phyloP scores from a whole-genome alignment of 2,888 invertebrate species.

The Ptycholaimellus sp. region DNA sequence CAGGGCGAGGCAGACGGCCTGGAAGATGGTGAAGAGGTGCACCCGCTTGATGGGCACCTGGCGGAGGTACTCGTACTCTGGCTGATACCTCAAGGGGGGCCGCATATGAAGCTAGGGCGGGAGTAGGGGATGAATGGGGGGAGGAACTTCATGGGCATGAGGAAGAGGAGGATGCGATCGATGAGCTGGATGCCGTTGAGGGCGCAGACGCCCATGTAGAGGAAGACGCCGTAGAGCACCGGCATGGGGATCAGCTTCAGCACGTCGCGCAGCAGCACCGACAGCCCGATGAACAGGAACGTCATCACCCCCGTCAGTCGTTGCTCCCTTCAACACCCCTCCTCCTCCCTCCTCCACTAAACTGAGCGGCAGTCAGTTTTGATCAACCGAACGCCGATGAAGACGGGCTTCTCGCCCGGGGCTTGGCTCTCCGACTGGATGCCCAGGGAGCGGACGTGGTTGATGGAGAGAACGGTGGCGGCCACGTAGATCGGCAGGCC shows the following conservation, averaged over 20 bases:
- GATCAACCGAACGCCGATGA: conserved; percentile 66
- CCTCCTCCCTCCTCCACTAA: no score
- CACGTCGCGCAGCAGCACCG: conserved; percentile 67
- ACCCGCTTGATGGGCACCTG: conserved; percentile 79
- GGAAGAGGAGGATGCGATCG: conserved; percentile 71
- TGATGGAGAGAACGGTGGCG: conserved; percentile 84
- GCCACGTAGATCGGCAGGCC: conserved; percentile 62
- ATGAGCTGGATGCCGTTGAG: conserved; percentile 73
- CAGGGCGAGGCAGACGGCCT: conserved; percentile 55
- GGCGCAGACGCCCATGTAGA: conserved; percentile 90
- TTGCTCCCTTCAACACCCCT: no score
- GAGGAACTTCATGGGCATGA: conserved; percentile 97
- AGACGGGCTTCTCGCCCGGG: conserved; percentile 85
- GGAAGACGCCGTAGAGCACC: conserved; percentile 81
- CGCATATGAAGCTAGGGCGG: no score
- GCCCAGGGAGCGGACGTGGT: conserved; percentile 83
- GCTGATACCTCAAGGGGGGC: no score
- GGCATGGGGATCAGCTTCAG: conserved; percentile 83
- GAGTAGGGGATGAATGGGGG: no score
- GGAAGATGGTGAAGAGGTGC: conserved; percentile 57
- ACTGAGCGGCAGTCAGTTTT: no score
- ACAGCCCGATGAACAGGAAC: conserved; percentile 71
- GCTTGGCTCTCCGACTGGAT: conserved; percentile 84
- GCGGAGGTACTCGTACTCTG: conserved; percentile 83
- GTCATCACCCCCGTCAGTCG: conserved; percentile 72